Conservation (phyloP, 1,140 invertebrate species). For the Papilio helenus region DNA sequence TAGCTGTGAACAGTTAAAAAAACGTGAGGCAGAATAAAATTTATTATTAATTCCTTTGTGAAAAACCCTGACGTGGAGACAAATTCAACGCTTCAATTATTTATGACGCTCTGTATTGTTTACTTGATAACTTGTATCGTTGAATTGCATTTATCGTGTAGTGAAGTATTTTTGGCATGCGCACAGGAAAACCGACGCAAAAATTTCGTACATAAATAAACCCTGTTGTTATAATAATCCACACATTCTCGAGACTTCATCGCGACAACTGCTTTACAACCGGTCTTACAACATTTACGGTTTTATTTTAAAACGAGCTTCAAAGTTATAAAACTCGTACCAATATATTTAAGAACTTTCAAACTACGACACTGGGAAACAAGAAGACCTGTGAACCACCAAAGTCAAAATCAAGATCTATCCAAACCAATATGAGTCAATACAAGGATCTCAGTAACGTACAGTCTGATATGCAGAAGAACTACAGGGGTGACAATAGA, state of each 20-base stretch:
- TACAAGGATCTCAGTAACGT: not conserved
- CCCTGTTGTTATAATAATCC: not conserved
- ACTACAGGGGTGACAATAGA: not conserved
- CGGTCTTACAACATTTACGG: not conserved
- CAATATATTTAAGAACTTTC: not conserved
- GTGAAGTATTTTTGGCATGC: not conserved
- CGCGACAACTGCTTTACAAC: not conserved
- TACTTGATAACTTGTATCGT: conserved; percentile 37
- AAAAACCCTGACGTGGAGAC: conserved; percentile 46
- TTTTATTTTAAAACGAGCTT: too few relatives aligned
- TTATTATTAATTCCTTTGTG: not conserved
- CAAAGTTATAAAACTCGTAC: not conserved
- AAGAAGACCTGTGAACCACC: too few relatives aligned
- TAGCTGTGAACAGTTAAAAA: too few relatives aligned
- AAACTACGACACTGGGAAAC: not conserved
- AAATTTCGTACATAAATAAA: not conserved
- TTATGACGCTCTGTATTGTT: conserved; percentile 45
- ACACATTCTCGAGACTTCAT: not conserved
- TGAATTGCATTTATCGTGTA: not conserved
- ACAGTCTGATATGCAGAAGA: not conserved
- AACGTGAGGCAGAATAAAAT: too few relatives aligned
- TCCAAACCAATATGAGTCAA: not conserved
- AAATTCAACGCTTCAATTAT: conserved; percentile 32
- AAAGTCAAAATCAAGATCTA: conserved; percentile 1
- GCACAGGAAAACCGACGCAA: not conserved